Percentiles rank a stretch among this genome's conserved stretches.
Evolutionary conservation across 2,797 vertebrate species (phyloP).

Genomic region (Macropodus opercularis): DNA sequence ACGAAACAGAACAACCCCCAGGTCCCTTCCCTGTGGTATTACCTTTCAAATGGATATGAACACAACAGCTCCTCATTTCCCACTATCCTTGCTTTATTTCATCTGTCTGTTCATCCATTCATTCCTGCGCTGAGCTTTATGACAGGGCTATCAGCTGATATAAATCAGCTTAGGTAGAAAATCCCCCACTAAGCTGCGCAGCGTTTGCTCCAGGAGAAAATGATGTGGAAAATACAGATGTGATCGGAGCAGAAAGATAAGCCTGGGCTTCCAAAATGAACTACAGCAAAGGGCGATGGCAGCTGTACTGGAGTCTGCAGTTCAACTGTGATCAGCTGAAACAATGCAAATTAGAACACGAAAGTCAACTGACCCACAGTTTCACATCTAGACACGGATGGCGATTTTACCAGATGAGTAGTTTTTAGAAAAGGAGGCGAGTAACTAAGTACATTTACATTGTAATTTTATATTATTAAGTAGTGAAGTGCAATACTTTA

Average conservation of each 20-base stretch:
- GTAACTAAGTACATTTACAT: too few relatives aligned
- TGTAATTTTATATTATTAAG: too few relatives aligned
- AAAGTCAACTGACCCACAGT: too few relatives aligned
- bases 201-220: slow-evolving; percentile 37
- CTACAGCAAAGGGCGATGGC: neutral
- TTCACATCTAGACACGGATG: too few relatives aligned
- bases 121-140: slow-evolving; percentile 48
- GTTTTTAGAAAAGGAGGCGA: too few relatives aligned
- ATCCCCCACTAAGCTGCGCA: slow-evolving; percentile 54
- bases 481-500: too few relatives aligned
- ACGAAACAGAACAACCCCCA: neutral
- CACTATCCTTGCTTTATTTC: slow-evolving; percentile 22
- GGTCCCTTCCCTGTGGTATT: slow-evolving; percentile 23
- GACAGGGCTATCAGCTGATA: slow-evolving; percentile 68
- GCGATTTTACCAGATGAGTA: too few relatives aligned
- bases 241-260: slow-evolving; percentile 21
- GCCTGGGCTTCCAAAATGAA: slow-evolving; percentile 6
- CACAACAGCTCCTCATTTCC: slow-evolving; percentile 20
- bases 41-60: slow-evolving; percentile 62
- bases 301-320: slow-evolving; percentile 4
- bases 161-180: slow-evolving; percentile 68
- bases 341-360: too few relatives aligned
- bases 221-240: slow-evolving; percentile 62
- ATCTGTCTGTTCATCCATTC: slow-evolving; percentile 59
- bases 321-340: neutral